Evolutionary conservation across 1,140 invertebrate genomes (phyloP).

Genomic region (Trinorchestia longiramus): DNA sequence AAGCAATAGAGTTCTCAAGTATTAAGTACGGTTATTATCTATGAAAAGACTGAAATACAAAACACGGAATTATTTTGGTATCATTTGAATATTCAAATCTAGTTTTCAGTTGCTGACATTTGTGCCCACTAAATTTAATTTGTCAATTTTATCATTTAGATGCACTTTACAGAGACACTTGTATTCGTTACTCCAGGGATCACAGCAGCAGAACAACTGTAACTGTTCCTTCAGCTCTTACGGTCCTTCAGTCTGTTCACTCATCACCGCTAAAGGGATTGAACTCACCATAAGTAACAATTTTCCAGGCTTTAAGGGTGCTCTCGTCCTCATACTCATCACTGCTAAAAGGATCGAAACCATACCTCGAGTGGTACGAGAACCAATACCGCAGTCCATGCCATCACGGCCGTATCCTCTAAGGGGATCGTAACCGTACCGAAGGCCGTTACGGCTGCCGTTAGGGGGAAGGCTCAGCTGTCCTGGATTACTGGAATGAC

Average conservation of each 20-base stretch:
- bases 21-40: too few species aligned
- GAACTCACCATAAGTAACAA: neutral
- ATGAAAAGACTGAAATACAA: too few species aligned
- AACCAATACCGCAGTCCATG: neutral
- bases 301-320: neutral
- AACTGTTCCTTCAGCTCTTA: neutral
- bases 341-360: neutral
- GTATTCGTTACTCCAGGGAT: neutral
- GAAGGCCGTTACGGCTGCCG: conserved; percentile 5
- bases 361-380: neutral
- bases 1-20: too few species aligned
- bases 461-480: conserved; percentile 30
- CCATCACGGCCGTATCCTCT: neutral
- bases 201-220: neutral
- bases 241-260: neutral
- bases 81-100: too few species aligned
- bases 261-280: neutral
- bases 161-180: neutral
- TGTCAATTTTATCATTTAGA: too few species aligned
- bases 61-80: too few species aligned
- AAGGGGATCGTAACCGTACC: neutral
- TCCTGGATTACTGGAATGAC: conserved; percentile 48
- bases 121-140: too few species aligned
- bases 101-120: too few species aligned
- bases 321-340: neutral